Evolutionary conservation across 2,888 invertebrate genomes (phyloP).

Genomic region (Agonopterix heracliana): DNA sequence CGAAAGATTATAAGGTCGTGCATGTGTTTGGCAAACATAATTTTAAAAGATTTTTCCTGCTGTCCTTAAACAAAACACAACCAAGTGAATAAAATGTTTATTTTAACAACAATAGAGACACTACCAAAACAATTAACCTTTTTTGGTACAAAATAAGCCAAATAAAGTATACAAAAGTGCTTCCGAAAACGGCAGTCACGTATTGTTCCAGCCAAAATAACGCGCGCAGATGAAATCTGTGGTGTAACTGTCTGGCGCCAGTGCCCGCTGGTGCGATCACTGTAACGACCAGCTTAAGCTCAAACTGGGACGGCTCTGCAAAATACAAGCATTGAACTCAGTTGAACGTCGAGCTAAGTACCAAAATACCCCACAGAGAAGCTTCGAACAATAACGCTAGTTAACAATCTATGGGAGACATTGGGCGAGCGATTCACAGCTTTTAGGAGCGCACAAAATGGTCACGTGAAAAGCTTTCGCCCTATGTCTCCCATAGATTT

Average conservation of each 20-base stretch:
- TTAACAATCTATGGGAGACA: too few species aligned
- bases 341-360: too few species aligned
- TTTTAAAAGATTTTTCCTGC: too few species aligned
- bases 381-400: too few species aligned
- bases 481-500: too few species aligned
- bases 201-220: conserved; percentile 64
- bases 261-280: conserved; percentile 17
- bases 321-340: too few species aligned
- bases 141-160: background rate
- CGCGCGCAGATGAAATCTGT: conserved; percentile 55
- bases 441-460: too few species aligned
- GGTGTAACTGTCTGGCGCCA: conserved; percentile 46
- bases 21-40: too few species aligned
- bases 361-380: too few species aligned
- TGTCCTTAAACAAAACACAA: conserved; percentile 5
- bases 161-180: background rate
- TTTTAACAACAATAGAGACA: background rate
- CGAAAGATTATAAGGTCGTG: too few species aligned
- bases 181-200: conserved; percentile 59
- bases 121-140: background rate
- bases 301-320: background rate
- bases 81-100: background rate
- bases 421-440: too few species aligned
- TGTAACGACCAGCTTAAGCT: conserved; percentile 2
- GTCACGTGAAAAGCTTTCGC: too few species aligned